Evolutionary conservation across 2,888 invertebrate species (phyloP).

Genomic region (Thelaira solivaga): DNA sequence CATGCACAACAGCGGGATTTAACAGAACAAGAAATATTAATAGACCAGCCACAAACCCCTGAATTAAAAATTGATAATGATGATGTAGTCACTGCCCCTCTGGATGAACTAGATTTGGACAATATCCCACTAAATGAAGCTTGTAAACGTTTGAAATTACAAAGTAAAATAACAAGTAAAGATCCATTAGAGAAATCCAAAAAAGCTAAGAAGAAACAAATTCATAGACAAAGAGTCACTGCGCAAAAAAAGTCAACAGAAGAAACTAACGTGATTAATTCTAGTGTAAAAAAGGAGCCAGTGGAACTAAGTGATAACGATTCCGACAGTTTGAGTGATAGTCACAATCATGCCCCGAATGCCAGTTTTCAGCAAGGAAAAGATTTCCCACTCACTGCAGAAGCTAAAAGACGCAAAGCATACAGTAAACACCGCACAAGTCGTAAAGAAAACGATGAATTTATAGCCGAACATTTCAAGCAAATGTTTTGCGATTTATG

Average conservation of each 20-base stretch:
- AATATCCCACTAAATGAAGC: background rate
- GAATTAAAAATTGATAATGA: background rate
- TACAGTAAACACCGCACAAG: constrained; percentile 27
- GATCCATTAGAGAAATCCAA: constrained; percentile 26
- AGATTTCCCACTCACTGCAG: background rate
- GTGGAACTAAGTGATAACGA: background rate
- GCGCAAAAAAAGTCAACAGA: background rate
- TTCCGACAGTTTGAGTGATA: constrained; percentile 7
- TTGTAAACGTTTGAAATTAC: background rate
- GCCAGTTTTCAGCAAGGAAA: background rate
- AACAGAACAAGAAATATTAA: constrained; percentile 5
- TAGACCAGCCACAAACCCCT: background rate
- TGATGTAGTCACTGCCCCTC: background rate
- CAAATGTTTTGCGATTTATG: constrained; percentile 42
- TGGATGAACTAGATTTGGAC: constrained; percentile 17
- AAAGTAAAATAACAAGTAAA: background rate
- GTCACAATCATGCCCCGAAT: background rate
- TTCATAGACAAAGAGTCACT: background rate
- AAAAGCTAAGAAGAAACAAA: background rate
- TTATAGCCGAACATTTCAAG: constrained; percentile 41
- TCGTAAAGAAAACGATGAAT: constrained; percentile 42
- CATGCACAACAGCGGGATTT: background rate
- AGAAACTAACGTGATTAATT: background rate
- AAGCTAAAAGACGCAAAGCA: background rate
- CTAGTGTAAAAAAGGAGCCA: constrained; percentile 5